phyloP scores from a whole-genome alignment of 2,888 invertebrate species.

The Diogma glabrata region DNA sequence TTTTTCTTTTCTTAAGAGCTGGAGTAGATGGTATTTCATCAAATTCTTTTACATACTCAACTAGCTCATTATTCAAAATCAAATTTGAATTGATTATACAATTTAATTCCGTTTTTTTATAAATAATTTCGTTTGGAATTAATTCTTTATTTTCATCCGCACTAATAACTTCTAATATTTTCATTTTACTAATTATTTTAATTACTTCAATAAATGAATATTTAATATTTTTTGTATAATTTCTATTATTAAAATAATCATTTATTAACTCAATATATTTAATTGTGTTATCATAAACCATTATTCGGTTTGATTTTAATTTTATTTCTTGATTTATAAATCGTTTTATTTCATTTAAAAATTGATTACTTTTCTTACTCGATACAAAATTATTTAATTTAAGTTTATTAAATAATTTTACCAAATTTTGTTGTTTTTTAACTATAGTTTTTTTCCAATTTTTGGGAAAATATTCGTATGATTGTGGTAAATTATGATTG shows the following conservation, averaged over 20 bases:
- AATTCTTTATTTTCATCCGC: conserved; percentile 12
- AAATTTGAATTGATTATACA: conserved; percentile 3
- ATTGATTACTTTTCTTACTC: background rate
- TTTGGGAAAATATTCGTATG: conserved; percentile 53
- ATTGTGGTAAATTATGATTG: conserved; percentile 44
- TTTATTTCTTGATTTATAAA: conserved; percentile 22
- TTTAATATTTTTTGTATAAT: conserved; percentile 8
- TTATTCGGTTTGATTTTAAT: conserved; percentile 19
- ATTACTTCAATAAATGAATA: conserved; percentile 27
- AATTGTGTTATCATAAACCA: background rate
- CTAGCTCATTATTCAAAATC: conserved; percentile 1
- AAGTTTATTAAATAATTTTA: conserved; percentile 41
- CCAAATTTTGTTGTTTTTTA: conserved; percentile 40
- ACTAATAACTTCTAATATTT: conserved; percentile 7
- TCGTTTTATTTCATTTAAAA: background rate
- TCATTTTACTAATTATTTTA: conserved; percentile 23
- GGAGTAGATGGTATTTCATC: background rate
- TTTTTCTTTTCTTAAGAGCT: conserved; percentile 2
- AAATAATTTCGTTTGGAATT: conserved; percentile 27
- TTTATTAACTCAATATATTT: conserved; percentile 2
- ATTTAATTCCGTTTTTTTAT: conserved; percentile 23
- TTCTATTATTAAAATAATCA: conserved; percentile 1
- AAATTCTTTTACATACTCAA: conserved; percentile 1
- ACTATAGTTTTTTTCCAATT: conserved; percentile 42
- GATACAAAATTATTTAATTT: conserved; percentile 34